Percentiles rank a stretch among this genome's conserved stretches.
Conservation (phyloP, 2,113 vertebrate genomes). For the Noctilio leporinus region DNA sequence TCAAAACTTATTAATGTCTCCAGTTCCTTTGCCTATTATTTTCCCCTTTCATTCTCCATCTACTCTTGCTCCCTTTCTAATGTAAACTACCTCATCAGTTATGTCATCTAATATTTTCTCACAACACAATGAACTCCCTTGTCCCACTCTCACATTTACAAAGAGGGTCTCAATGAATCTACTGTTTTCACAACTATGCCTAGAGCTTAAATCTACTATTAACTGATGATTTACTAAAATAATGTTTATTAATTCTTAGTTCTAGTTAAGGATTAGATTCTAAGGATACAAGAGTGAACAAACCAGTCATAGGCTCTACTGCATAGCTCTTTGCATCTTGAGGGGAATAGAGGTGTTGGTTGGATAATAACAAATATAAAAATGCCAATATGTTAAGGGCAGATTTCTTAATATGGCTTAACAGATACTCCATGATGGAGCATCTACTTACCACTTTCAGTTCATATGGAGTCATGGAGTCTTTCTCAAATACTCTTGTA, state of each 20-base stretch:
- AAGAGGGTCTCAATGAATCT: background rate
- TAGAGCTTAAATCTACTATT: background rate
- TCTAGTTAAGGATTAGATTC: background rate
- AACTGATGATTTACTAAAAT: background rate
- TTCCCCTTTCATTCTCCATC: background rate
- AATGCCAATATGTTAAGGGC: background rate
- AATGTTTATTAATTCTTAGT: background rate
- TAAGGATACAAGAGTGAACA: background rate
- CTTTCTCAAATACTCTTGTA: background rate
- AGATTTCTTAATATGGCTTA: background rate
- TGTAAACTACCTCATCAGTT: background rate
- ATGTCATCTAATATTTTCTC: background rate
- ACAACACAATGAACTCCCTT: background rate
- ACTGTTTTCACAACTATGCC: background rate
- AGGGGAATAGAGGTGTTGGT: background rate
- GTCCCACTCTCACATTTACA: background rate
- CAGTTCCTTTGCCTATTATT: background rate
- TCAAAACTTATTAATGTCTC: background rate
- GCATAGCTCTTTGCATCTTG: background rate
- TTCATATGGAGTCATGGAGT: rapidly evolving
- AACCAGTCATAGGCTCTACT: background rate
- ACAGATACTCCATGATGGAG: background rate
- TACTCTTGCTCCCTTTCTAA: background rate
- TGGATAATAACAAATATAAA: background rate
- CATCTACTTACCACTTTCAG: background rate